Evolutionary conservation across 2,113 vertebrate genomes (phyloP).

Genomic region (Gymnarchus niloticus): DNA sequence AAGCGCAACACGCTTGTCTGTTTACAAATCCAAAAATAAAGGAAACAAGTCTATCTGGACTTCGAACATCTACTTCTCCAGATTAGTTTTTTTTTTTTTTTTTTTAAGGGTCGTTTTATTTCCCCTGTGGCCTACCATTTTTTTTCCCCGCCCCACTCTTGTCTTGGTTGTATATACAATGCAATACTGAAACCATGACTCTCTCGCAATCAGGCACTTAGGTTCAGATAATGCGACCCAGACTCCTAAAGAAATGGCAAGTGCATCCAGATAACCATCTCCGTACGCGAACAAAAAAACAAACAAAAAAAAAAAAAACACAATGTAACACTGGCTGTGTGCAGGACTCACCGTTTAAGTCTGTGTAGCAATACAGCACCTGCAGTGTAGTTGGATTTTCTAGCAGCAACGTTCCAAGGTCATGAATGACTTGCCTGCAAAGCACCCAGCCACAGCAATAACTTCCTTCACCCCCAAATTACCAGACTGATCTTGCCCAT

Average conservation of each 20-base stretch:
- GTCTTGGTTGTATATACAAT: background rate
- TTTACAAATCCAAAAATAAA: background rate
- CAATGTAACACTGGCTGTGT: background rate
- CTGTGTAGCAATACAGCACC: slow-evolving; percentile 10
- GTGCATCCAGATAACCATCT: background rate
- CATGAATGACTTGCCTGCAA: background rate
- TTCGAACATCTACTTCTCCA: background rate
- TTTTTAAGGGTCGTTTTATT: background rate
- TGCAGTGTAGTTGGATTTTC: slow-evolving; percentile 22
- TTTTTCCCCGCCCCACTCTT: too few species aligned
- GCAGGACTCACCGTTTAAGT: slow-evolving; percentile 8
- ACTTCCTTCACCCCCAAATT: background rate
- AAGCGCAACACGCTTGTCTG: background rate
- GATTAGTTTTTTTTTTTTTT: background rate
- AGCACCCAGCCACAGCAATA: background rate
- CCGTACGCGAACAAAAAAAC: background rate
- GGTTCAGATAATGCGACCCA: background rate
- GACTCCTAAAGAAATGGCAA: background rate
- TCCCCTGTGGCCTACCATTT: background rate
- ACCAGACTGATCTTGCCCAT: background rate
- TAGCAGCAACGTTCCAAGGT: slow-evolving; percentile 18
- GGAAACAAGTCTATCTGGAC: background rate
- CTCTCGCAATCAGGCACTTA: background rate
- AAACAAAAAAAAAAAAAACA: too few species aligned
- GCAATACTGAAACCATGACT: background rate